Evolutionary conservation across 2,797 vertebrate genomes (phyloP).

Genomic region (Gobio occitaniae): DNA sequence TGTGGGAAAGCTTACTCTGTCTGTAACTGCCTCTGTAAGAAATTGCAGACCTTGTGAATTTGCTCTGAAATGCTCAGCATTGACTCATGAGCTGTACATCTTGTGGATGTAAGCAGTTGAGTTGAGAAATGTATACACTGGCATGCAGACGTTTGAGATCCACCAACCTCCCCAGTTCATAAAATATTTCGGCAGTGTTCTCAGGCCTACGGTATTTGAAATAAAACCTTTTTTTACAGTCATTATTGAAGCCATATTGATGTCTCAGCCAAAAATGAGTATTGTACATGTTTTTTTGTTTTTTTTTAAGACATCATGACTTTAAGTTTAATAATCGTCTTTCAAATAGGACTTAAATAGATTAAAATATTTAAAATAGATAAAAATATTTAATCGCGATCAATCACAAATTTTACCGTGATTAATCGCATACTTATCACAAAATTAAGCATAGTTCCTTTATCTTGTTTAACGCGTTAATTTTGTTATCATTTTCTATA

Average conservation of each 20-base stretch:
- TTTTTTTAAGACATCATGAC: not conserved
- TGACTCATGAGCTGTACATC: conserved; percentile 30
- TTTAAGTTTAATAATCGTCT: not conserved
- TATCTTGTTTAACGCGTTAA: too few species aligned
- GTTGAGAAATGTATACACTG: not conserved
- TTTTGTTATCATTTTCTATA: not conserved
- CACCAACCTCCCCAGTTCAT: not conserved
- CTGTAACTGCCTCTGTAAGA: not conserved
- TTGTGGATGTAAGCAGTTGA: conserved; percentile 24
- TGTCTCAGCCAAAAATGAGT: not conserved
- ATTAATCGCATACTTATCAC: not conserved
- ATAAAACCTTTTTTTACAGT: not conserved
- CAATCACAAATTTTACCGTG: not conserved
- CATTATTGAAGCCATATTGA: not conserved
- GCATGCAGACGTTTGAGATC: not conserved
- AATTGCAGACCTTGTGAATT: conserved; percentile 28
- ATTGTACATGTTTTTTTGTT: too few species aligned
- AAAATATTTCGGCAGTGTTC: not conserved
- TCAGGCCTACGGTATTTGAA: not conserved
- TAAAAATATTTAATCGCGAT: too few species aligned
- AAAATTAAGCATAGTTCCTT: not conserved
- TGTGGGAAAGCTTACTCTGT: conserved; percentile 7
- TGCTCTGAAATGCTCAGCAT: conserved; percentile 25
- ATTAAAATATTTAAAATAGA: too few species aligned
- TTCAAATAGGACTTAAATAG: not conserved